Conservation (phyloP, 2,888 invertebrate genomes). For the Dryococelus australis region DNA sequence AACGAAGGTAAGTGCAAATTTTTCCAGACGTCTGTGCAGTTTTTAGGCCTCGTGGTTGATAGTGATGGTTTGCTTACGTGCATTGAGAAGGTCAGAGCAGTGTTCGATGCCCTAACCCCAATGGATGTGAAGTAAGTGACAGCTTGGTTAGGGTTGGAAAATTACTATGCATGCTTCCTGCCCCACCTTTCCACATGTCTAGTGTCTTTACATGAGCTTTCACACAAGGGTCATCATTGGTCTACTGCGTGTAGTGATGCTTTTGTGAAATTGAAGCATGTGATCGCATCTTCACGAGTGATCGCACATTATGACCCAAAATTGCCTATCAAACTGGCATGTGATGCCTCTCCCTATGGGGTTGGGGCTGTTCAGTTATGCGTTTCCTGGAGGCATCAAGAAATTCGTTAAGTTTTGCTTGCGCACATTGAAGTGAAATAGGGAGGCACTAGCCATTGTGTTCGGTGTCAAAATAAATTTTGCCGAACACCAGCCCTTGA, state of each 20-base stretch:
- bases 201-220: background rate
- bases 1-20: too few species aligned
- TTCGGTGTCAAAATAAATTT: constrained; percentile 12
- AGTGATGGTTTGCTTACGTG: too few species aligned
- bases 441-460: constrained; percentile 3
- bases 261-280: background rate
- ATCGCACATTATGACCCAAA: background rate
- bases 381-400: background rate
- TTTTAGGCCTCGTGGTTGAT: too few species aligned
- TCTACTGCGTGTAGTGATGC: background rate
- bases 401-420: background rate
- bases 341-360: background rate
- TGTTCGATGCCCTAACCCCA: background rate
- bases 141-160: constrained; percentile 13
- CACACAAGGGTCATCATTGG: too few species aligned
- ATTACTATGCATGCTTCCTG: constrained; percentile 19
- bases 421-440: background rate
- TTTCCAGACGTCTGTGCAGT: too few species aligned
- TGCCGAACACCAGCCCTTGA: constrained; percentile 12
- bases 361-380: background rate
- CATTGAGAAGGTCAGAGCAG: constrained; percentile 19
- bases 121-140: background rate
- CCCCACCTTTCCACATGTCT: background rate
- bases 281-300: background rate
- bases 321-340: background rate